phyloP scores from a whole-genome alignment of 2,797 vertebrate species.

The Selene dorsalis region DNA sequence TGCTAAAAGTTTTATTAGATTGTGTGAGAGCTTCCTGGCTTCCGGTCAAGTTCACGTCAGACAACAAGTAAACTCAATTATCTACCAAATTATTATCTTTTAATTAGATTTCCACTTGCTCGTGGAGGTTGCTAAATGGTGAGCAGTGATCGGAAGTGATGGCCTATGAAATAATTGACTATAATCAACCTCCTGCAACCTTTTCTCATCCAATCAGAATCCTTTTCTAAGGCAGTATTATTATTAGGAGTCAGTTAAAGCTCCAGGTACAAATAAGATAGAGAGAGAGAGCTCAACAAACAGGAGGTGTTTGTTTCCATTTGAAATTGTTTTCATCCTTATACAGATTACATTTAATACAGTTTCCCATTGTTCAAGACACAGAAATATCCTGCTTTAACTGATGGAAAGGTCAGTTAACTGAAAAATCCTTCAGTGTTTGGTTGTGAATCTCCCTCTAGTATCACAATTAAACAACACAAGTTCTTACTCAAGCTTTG shows the following conservation, averaged over 20 bases:
- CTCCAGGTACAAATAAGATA: background rate
- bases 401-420: background rate
- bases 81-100: conserved; percentile 40
- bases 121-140: conserved; percentile 14
- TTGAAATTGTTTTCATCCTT: conserved; percentile 7
- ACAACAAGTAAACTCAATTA: conserved; percentile 67
- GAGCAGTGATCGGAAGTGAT: background rate
- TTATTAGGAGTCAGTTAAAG: conserved; percentile 44
- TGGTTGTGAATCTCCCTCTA: too few relatives aligned
- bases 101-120: conserved; percentile 65
- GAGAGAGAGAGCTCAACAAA: background rate
- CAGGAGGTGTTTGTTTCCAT: conserved; percentile 26
- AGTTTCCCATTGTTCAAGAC: conserved; percentile 11
- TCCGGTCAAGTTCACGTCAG: conserved; percentile 59
- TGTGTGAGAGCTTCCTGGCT: conserved; percentile 55
- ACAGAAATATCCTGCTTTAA: background rate
- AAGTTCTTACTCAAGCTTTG: background rate
- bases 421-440: too few relatives aligned
- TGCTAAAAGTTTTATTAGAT: conserved; percentile 61
- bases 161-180: conserved; percentile 12
- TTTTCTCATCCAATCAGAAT: conserved; percentile 30
- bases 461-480: too few relatives aligned
- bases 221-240: conserved; percentile 13
- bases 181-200: conserved; percentile 13
- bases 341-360: background rate